Evolutionary conservation across 2,888 invertebrate species (phyloP).

Genomic region (Toxonevra muliebris): DNA sequence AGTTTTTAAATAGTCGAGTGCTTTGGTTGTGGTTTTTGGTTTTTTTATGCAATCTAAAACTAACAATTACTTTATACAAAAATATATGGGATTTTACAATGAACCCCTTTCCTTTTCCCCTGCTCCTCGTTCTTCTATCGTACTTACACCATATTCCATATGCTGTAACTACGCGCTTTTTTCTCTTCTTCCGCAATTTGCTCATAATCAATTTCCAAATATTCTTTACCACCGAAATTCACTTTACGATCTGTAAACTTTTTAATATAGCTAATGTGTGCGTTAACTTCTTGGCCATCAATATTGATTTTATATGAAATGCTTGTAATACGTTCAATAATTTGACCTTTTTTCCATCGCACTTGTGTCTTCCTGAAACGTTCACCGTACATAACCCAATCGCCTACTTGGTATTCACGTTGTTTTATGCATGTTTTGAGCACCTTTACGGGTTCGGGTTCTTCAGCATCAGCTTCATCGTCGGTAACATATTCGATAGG

Average conservation of each 20-base stretch:
- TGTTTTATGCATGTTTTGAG: conserved; percentile 58
- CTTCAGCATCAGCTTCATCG: conserved; percentile 44
- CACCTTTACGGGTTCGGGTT: conserved; percentile 44
- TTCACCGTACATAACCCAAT: conserved; percentile 60
- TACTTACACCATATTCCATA: conserved; percentile 61
- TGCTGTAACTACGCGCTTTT: conserved; percentile 56
- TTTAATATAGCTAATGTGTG: conserved; percentile 63
- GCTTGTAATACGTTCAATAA: conserved; percentile 62
- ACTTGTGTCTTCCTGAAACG: conserved; percentile 61
- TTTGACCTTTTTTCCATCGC: conserved; percentile 59
- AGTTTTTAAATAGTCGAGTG: neutral
- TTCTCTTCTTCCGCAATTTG: conserved; percentile 61
- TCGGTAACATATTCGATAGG: conserved; percentile 56
- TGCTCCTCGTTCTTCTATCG: neutral
- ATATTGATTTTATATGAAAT: conserved; percentile 62
- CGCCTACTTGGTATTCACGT: conserved; percentile 60
- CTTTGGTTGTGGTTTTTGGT: neutral
- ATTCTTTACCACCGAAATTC: conserved; percentile 62
- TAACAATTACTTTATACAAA: neutral
- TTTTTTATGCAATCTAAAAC: conserved; percentile 11
- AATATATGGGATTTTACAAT: too few species aligned
- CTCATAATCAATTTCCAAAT: conserved; percentile 63
- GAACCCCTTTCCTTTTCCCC: too few species aligned
- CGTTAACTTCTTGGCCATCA: conserved; percentile 61
- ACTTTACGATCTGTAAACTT: conserved; percentile 61